phyloP scores from a whole-genome alignment of 2,888 invertebrate genomes.

The Hymenopus coronatus region DNA sequence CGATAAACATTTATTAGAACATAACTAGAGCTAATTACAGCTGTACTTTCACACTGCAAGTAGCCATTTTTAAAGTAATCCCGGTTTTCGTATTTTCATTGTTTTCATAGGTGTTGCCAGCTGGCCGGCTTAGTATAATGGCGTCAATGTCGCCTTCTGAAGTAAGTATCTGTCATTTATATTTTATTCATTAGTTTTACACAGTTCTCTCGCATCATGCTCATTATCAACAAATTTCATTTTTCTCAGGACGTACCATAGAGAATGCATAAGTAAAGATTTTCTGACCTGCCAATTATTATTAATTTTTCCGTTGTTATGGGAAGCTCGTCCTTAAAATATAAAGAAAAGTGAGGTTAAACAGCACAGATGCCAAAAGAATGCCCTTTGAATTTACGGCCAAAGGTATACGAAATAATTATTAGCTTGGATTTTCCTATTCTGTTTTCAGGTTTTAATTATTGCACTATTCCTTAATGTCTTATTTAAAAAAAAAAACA shows the following conservation, averaged over 20 bases:
- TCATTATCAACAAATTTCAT: background rate
- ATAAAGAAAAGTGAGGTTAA: background rate
- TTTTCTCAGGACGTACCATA: background rate
- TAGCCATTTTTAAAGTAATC: background rate
- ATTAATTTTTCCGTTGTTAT: background rate
- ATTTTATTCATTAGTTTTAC: background rate
- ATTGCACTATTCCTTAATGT: too few species aligned
- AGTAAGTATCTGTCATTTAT: conserved; percentile 51
- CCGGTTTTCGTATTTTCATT: background rate
- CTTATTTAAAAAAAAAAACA: too few species aligned
- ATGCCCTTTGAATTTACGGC: background rate
- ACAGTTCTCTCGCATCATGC: background rate
- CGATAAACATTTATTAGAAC: background rate
- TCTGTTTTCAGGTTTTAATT: too few species aligned
- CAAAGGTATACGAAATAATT: background rate
- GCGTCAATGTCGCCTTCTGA: conserved; percentile 73
- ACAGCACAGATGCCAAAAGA: background rate
- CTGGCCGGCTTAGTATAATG: conserved; percentile 55
- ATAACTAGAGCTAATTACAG: background rate
- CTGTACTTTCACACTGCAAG: background rate
- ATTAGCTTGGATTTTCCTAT: background rate
- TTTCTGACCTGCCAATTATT: background rate
- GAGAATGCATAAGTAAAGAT: background rate
- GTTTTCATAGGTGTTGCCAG: conserved; percentile 12
- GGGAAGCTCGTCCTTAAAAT: background rate